Evolutionary conservation across 2,113 vertebrate genomes (phyloP).

Genomic region (Acanthisitta chloris): DNA sequence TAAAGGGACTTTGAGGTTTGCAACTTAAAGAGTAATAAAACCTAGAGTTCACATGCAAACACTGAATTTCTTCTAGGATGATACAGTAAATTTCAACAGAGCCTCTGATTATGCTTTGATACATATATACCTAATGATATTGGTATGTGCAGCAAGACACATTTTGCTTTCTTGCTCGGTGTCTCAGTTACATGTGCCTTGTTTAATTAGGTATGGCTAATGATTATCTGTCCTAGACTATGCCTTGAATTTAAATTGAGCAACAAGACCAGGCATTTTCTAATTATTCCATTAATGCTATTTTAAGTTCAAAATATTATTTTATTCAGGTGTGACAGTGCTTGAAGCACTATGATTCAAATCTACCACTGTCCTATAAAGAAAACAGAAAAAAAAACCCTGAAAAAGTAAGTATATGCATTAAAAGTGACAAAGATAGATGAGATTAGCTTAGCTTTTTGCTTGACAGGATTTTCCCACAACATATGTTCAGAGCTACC

Average conservation of each 20-base stretch:
- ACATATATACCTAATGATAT: accelerated
- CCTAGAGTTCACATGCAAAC: background rate
- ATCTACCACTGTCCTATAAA: background rate
- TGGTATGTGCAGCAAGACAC: background rate
- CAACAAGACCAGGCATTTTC: background rate
- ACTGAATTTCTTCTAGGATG: background rate
- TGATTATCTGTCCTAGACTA: slow-evolving; percentile 41
- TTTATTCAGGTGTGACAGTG: slow-evolving; percentile 40
- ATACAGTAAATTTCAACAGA: background rate
- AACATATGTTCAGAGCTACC: slow-evolving; percentile 72
- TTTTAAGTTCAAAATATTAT: slow-evolving; percentile 42
- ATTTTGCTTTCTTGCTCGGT: background rate
- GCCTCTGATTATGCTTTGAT: background rate
- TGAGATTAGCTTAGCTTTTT: slow-evolving; percentile 60
- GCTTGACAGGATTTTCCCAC: slow-evolving; percentile 74
- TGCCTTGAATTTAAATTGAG: slow-evolving; percentile 59
- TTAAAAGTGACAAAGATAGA: slow-evolving; percentile 73
- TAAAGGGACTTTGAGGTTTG: background rate
- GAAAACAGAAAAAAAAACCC: background rate
- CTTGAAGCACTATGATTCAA: slow-evolving; percentile 20
- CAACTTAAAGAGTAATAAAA: background rate
- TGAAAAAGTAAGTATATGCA: slow-evolving; percentile 32
- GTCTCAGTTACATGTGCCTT: slow-evolving; percentile 37
- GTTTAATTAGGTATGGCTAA: slow-evolving; percentile 59
- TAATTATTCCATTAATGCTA: background rate